phyloP scores from a whole-genome alignment of 2,797 vertebrate species.

The Premnoplex brunnescens region DNA sequence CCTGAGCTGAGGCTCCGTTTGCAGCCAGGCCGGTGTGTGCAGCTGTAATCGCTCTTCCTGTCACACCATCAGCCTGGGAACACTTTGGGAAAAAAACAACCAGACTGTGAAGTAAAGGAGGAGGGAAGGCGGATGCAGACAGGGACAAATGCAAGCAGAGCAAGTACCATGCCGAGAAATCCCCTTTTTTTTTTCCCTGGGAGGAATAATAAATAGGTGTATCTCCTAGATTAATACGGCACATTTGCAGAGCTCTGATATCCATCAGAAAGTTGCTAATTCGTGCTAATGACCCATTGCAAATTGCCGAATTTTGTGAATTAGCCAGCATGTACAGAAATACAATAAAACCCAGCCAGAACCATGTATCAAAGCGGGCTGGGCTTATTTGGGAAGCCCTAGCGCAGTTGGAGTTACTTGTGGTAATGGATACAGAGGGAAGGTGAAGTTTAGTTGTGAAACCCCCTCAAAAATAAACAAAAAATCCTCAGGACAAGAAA shows the following conservation, averaged over 20 bases:
- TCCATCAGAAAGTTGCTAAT: conserved; percentile 57
- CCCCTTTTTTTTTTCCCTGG: neutral
- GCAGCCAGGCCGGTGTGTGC: neutral
- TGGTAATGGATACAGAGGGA: neutral
- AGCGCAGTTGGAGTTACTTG: neutral
- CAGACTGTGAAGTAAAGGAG: neutral
- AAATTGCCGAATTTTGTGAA: conserved; percentile 35
- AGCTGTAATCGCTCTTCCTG: conserved; percentile 42
- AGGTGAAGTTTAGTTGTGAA: neutral
- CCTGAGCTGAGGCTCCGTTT: neutral
- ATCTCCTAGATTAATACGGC: conserved; percentile 31
- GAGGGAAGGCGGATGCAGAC: neutral
- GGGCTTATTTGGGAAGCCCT: neutral
- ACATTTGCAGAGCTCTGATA: conserved; percentile 33
- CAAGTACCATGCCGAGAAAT: neutral
- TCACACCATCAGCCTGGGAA: conserved; percentile 44
- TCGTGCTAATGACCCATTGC: conserved; percentile 44
- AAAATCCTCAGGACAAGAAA: neutral
- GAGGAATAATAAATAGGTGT: conserved; percentile 50
- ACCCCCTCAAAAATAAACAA: neutral
- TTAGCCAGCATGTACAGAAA: conserved; percentile 20
- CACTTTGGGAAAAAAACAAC: conserved; percentile 2
- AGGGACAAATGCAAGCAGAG: neutral
- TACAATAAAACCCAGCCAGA: neutral
- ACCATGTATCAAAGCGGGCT: neutral